A percentile compares a stretch with the other conserved stretches of the same genome.
phyloP scores from a whole-genome alignment of 2,113 vertebrate species.

The Brienomyrus longianalis region DNA sequence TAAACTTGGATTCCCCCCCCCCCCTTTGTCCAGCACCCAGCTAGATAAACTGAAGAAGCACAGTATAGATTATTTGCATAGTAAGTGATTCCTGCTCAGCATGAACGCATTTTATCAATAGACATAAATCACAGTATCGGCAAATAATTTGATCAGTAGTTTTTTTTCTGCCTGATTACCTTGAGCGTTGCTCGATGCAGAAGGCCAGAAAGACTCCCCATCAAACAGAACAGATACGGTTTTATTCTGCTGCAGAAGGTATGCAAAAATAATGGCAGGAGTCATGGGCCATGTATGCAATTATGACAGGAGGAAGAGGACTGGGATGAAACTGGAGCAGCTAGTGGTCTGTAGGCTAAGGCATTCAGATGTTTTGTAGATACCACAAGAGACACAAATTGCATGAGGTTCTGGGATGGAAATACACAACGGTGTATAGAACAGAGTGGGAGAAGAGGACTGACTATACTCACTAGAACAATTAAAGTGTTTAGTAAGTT shows the following conservation, averaged over 20 bases:
- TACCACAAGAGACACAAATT: neutral
- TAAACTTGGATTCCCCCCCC: neutral
- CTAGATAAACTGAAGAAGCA: neutral
- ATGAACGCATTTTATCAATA: neutral
- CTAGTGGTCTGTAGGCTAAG: neutral
- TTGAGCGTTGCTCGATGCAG: neutral
- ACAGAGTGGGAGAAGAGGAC: neutral
- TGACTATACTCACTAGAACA: neutral
- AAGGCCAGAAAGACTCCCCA: neutral
- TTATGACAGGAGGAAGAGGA: neutral
- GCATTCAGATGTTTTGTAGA: neutral
- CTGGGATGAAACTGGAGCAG: neutral
- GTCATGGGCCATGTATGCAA: neutral
- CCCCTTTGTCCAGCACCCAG: neutral
- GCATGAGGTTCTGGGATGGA: neutral
- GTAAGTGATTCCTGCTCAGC: neutral
- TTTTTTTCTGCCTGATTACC: neutral
- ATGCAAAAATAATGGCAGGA: neutral
- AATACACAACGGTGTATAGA: neutral
- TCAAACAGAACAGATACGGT: neutral
- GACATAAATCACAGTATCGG: neutral
- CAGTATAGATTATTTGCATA: neutral
- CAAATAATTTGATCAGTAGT: neutral
- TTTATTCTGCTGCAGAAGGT: neutral
- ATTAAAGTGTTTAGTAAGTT: neutral